Evolutionary conservation across 2,797 vertebrate species (phyloP), one percentile per base, ranked within the genome.

Genomic region (Sebastes alutus): DNA sequence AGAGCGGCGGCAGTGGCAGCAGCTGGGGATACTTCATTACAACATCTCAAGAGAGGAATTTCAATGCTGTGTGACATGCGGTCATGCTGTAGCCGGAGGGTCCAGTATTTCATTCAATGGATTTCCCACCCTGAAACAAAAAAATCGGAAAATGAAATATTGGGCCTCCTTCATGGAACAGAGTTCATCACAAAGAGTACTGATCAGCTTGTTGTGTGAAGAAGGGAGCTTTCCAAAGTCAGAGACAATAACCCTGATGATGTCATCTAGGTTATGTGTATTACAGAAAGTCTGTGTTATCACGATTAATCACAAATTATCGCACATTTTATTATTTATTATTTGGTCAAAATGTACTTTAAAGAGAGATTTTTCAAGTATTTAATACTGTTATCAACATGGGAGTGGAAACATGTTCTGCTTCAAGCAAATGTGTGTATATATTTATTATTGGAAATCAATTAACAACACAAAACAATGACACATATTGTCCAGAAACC

Each of bases 1-100:
- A 62, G 35, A 0, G 66, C 38, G 38, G 35, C 27, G 20, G 23
- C 56, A 56, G 68, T 42, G 20, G 66, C 46, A 49, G 46, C 76
- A 88, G 84, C 60, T 77, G 69, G 65, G 76, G 77, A 75, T 72
- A 33, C 35, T 74, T 85, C n/a, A 83, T 78, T 80, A 65, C 38
- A 72, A 29, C 71, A 72, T 77, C 63, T 78, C 42, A 65, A 27
- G 63, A 71, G 83, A 64, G 42, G 52, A 66, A 72, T 80, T 75
- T 42, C 61, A 83, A 27, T 62, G 10, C 27, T 60, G 25, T 54
- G 2, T 59, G 74, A 77, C 70, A 76, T 52, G 9, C 52, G 66
- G 64, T 67, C 64, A 23, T 10, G 10, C 8, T 76, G 38, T 13
- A 72, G 46, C 65, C 56, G 20, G 23, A 66, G 25, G n/a, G 23